phyloP scores from a whole-genome alignment of 2,113 vertebrate species.

The Zingel zingel region DNA sequence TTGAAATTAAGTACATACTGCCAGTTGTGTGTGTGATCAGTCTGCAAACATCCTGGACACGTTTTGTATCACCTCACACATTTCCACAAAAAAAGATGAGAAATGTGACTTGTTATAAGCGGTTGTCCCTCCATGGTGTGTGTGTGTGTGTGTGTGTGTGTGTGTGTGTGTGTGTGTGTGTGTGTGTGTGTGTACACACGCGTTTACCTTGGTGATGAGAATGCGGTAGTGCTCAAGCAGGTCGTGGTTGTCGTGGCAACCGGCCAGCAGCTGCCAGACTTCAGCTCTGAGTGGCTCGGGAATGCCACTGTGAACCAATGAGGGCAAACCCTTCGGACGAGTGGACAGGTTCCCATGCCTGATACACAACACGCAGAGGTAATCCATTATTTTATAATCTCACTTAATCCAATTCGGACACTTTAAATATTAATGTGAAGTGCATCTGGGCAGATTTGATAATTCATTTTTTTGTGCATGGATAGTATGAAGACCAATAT shows the following conservation, averaged over 20 bases:
- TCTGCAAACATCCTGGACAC: neutral
- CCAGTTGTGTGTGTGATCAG: neutral
- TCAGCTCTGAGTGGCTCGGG: conserved; percentile 96
- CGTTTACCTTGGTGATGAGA: conserved; percentile 95
- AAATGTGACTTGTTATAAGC: neutral
- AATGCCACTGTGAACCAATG: conserved; percentile 92
- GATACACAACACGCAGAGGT: conserved; percentile 32
- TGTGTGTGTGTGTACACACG: neutral
- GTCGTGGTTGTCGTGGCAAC: conserved; percentile 93
- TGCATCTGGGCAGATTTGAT: conserved; percentile 19
- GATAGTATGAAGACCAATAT: neutral
- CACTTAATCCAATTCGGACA: conserved; percentile 15
- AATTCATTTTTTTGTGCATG: neutral
- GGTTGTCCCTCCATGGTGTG: conserved; percentile 2
- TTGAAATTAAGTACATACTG: neutral
- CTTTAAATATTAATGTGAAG: conserved; percentile 32
- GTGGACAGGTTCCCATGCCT: conserved; percentile 94
- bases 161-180: neutral
- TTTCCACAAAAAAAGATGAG: neutral
- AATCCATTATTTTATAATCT: conserved; percentile 29
- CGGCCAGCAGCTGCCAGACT: conserved; percentile 96
- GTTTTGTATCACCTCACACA: neutral
- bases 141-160: neutral
- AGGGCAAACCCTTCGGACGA: conserved; percentile 91
- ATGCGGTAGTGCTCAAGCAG: conserved; percentile 95